Evolutionary conservation across 2,113 vertebrate species (phyloP), one percentile per base, ranked within the genome.

Genomic region (Tachysurus vachellii): DNA sequence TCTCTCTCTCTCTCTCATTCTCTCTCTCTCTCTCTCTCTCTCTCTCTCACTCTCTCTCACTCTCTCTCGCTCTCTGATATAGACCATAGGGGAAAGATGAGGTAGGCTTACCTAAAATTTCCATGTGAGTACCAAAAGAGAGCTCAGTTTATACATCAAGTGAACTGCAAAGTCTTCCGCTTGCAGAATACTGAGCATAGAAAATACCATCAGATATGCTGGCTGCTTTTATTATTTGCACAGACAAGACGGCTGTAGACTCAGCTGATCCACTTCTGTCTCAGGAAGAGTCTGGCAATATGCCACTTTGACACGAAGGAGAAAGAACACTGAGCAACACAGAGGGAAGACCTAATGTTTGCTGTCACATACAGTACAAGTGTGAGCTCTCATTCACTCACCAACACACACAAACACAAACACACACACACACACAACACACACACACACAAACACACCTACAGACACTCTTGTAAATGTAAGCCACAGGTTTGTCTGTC

Each of bases 401-500:
- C 76, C 54, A 26, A 57, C 54, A 57, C 79, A 80, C 79, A 44
- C 79, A 81, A 56, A 66, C 47, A 7, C 61, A 82, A 26, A 75
- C 23, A 85, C 87, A 85, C 13, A 68, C 36, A 84, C 70, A 84
- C 44, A 81, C 9, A 76, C 54, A 47, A 71, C 56, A 82, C 36
- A 75, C 23, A 85, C 87, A 85, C 13, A 68, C 36, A 84, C 70
- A 84, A 44, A 81, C 9, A 76, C 54, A 47, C 77, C 44, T 54
- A 71, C 82, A 70, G 62, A 36, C 28, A n/a, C 9, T 47, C 17
- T 28, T 84, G 19, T 62, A 71, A 85, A 80, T 71, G 83, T 50
- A 81, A 68, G 42, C 68, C 57, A 81, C 57, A 87, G 86, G 77
- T 85, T 83, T 81, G 75, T 42, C 85, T 87, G 82, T 14, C 57